phyloP scores from a whole-genome alignment of 2,797 vertebrate genomes.

The Poeciliopsis infans region DNA sequence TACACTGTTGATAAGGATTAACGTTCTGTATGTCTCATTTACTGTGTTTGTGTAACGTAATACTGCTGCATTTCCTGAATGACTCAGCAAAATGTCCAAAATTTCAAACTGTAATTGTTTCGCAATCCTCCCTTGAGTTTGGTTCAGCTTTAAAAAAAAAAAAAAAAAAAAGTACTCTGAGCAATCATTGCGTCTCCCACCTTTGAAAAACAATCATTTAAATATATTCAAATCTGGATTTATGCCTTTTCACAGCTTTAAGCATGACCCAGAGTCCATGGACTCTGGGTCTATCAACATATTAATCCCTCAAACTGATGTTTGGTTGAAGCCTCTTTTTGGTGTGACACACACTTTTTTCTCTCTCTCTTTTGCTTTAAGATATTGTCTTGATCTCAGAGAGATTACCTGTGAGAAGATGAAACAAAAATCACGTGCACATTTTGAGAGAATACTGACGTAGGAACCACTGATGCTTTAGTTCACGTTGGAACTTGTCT shows the following conservation, averaged over 20 bases:
- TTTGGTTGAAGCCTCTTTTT: conserved; percentile 42
- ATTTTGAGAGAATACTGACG: conserved; percentile 29
- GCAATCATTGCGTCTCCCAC: conserved; percentile 12
- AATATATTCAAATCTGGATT: conserved; percentile 64
- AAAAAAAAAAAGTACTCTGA: conserved; percentile 9
- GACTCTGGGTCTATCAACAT: conserved; percentile 57
- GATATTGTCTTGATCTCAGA: conserved; percentile 32
- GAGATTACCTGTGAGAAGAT: conserved; percentile 43
- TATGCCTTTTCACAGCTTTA: conserved; percentile 51
- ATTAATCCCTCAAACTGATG: conserved; percentile 60
- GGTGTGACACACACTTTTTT: conserved; percentile 48
- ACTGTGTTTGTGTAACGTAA: neutral
- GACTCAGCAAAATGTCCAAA: conserved; percentile 11
- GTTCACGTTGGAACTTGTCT: conserved; percentile 47
- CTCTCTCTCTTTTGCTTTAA: conserved; percentile 23
- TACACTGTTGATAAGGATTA: neutral
- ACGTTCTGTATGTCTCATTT: neutral
- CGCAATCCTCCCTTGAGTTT: conserved; percentile 33
- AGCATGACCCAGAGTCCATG: conserved; percentile 46
- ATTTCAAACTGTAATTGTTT: conserved; percentile 7
- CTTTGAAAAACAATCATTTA: conserved; percentile 60
- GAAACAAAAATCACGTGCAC: conserved; percentile 33
- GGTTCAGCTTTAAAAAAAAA: conserved; percentile 24
- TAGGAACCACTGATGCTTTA: conserved; percentile 12
- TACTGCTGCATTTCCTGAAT: conserved; percentile 14